Conservation (phyloP, 2,797 vertebrate genomes). For the Characodon lateralis region DNA sequence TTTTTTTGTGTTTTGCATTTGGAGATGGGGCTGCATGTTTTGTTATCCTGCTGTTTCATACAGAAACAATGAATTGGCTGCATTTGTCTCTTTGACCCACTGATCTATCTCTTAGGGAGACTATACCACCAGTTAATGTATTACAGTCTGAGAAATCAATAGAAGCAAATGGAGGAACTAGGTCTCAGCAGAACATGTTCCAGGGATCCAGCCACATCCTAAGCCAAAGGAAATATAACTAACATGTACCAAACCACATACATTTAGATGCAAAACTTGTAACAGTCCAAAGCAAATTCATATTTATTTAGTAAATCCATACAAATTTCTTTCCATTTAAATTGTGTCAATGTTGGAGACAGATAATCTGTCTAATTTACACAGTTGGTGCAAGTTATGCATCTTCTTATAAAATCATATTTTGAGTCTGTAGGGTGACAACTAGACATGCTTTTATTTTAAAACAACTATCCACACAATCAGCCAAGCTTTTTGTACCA, state of each 20-base stretch:
- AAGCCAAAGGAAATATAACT: background rate
- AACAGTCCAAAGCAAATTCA: background rate
- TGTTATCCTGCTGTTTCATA: background rate
- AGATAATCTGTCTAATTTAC: no score
- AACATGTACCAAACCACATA: background rate
- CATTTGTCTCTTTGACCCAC: background rate
- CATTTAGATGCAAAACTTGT: no score
- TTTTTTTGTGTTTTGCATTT: background rate
- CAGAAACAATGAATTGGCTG: background rate
- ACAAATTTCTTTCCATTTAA: background rate
- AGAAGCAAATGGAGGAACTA: background rate
- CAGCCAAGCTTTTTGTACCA: no score
- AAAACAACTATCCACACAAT: no score
- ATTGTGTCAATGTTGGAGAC: no score
- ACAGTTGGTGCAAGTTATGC: no score
- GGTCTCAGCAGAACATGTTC: background rate
- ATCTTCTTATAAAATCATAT: no score
- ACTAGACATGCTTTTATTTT: no score
- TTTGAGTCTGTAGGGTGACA: no score
- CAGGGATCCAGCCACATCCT: background rate
- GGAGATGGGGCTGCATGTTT: no score
- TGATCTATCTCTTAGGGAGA: background rate
- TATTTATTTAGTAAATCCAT: background rate
- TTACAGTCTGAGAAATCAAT: background rate
- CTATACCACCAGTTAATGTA: background rate